Evolutionary conservation across 1,140 invertebrate genomes (phyloP).

Genomic region (Hirudo medicinalis): DNA sequence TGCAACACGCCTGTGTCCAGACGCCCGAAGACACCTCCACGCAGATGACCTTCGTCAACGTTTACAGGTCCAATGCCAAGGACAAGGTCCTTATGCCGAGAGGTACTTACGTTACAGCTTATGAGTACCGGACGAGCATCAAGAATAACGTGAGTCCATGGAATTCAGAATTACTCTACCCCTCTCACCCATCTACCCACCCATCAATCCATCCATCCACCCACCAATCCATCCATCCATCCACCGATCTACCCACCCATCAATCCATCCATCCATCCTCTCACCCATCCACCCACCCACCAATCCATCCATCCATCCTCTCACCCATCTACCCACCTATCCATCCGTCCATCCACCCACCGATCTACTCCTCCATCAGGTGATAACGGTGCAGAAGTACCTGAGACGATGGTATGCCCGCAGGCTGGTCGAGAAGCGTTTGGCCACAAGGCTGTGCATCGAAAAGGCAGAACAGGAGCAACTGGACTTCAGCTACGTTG

Average conservation of each 20-base stretch:
- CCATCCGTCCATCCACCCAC: no score
- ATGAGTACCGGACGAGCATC: background rate
- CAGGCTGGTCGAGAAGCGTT: slow-evolving; percentile 5
- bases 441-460: background rate
- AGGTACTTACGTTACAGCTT: slow-evolving; percentile 21
- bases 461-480: background rate
- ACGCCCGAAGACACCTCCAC: slow-evolving; percentile 22
- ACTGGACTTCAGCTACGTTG: background rate
- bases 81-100: slow-evolving; percentile 20
- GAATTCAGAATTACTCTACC: background rate
- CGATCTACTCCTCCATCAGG: background rate
- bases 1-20: slow-evolving; percentile 12
- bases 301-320: no score
- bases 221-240: no score
- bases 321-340: no score
- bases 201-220: no score
- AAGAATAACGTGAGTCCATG: background rate
- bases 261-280: no score
- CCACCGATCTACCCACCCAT: no score
- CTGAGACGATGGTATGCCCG: slow-evolving; percentile 25
- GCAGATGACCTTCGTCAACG: slow-evolving; percentile 25
- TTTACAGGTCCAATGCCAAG: slow-evolving; percentile 21
- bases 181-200: no score
- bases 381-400: slow-evolving; percentile 24
- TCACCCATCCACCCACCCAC: no score